These are phyloP conservation scores for Apamea sordens DNA, from an alignment of 2,888 invertebrate species.

Conservation along the genomic window DNA sequence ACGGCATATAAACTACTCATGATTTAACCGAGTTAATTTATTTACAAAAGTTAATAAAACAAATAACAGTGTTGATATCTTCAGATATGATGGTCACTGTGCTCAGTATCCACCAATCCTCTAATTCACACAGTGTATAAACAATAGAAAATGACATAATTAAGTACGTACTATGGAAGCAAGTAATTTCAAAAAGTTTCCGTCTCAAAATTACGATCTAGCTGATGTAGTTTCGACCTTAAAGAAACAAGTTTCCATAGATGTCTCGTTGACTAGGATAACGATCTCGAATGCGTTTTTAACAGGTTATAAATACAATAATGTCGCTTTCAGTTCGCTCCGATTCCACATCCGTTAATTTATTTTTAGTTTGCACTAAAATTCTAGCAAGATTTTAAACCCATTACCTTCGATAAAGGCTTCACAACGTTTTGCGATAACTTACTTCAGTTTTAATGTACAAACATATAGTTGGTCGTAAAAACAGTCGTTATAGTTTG, in stretches of 20 bases:
- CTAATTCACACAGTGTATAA: not conserved
- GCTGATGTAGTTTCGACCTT: not conserved
- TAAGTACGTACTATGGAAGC: not conserved
- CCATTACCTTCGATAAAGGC: slow-evolving; percentile 18
- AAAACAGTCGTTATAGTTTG: slow-evolving; percentile 32
- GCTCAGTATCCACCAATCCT: not conserved
- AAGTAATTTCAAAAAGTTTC: slow-evolving; percentile 13
- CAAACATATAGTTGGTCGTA: slow-evolving; percentile 44
- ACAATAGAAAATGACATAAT: not conserved
- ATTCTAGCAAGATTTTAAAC: slow-evolving; percentile 47
- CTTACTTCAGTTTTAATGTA: slow-evolving; percentile 34
- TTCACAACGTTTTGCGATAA: slow-evolving; percentile 29
- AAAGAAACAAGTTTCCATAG: slow-evolving; percentile 27
- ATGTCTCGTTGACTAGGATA: slow-evolving; percentile 26
- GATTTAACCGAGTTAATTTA: not conserved
- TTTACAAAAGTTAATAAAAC: not conserved
- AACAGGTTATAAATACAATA: slow-evolving; percentile 48
- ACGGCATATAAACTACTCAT: not conserved
- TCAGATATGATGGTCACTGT: not conserved
- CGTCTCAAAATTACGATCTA: slow-evolving; percentile 14
- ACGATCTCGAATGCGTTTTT: slow-evolving; percentile 31
- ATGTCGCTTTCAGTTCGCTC: slow-evolving; percentile 50
- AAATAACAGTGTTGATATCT: not conserved
- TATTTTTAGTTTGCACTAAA: slow-evolving; percentile 56
- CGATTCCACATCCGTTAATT: slow-evolving; percentile 51